These are phyloP conservation scores for Coryphaenoides rupestris DNA, from an alignment of 2,113 vertebrate genomes.

Conservation along the genomic window DNA sequence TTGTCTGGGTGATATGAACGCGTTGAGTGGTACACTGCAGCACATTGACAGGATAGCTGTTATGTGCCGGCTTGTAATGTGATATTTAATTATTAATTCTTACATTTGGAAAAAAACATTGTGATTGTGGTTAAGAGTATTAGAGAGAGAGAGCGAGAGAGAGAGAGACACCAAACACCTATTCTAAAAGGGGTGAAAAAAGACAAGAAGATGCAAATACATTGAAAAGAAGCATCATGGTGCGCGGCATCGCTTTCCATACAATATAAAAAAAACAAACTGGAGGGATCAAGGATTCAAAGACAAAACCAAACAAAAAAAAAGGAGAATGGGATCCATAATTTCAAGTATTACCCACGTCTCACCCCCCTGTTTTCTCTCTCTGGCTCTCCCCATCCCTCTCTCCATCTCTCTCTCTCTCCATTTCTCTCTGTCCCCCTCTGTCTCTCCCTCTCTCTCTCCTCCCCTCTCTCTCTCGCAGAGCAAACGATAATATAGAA, in stretches of 20 bases:
- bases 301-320: conserved; percentile 59
- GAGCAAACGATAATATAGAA: conserved; percentile 65
- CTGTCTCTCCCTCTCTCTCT: conserved; percentile 17
- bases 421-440: conserved; percentile 16
- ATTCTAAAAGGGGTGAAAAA: too few species aligned
- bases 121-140: too few species aligned
- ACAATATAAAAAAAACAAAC: conserved; percentile 25
- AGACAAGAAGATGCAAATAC: too few species aligned
- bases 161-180: too few species aligned
- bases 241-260: conserved; percentile 43
- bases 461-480: conserved; percentile 37
- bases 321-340: conserved; percentile 54
- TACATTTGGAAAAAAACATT: too few species aligned
- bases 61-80: too few species aligned
- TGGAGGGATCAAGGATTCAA: conserved; percentile 5
- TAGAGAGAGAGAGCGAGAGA: too few species aligned
- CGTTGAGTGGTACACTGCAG: too few species aligned
- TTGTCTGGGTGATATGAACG: too few species aligned
- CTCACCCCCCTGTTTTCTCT: not conserved
- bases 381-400: not conserved
- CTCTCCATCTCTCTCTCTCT: conserved; percentile 9
- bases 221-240: conserved; percentile 24
- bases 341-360: conserved; percentile 21
- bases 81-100: too few species aligned
- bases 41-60: too few species aligned